phyloP scores from a whole-genome alignment of 1,140 invertebrate genomes.

The Camponotus floridanus region DNA sequence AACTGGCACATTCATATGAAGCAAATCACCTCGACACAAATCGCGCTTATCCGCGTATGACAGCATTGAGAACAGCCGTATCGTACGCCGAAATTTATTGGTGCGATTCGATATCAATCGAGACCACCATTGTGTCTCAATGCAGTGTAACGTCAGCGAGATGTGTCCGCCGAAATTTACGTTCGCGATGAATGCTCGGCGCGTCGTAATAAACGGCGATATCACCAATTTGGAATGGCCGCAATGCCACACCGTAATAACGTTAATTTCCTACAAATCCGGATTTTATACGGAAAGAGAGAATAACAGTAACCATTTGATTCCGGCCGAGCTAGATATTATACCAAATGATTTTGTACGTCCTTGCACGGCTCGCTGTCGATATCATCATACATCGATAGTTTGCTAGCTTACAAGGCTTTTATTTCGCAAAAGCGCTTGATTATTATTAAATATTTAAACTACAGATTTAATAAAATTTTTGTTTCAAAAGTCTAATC shows the following conservation, averaged over 20 bases:
- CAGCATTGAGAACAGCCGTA: slow-evolving; percentile 47
- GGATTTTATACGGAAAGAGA: slow-evolving; percentile 74
- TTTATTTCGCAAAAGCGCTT: slow-evolving; percentile 57
- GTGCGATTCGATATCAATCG: slow-evolving; percentile 56
- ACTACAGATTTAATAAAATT: slow-evolving; percentile 7
- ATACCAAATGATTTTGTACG: slow-evolving; percentile 50
- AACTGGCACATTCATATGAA: background rate
- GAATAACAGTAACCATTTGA: slow-evolving; percentile 81
- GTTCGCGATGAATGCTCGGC: slow-evolving; percentile 34
- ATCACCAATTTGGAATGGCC: slow-evolving; percentile 37
- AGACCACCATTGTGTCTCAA: slow-evolving; percentile 51
- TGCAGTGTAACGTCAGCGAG: slow-evolving; percentile 50
- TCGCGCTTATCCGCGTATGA: slow-evolving; percentile 47
- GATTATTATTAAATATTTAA: background rate
- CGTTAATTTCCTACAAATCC: slow-evolving; percentile 76
- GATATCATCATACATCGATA: slow-evolving; percentile 4
- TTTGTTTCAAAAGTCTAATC: slow-evolving; percentile 1
- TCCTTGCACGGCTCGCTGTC: background rate
- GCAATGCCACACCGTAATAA: slow-evolving; percentile 45
- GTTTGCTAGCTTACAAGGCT: slow-evolving; percentile 14
- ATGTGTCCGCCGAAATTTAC: slow-evolving; percentile 53
- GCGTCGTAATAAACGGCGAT: slow-evolving; percentile 43
- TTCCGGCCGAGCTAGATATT: slow-evolving; percentile 66
- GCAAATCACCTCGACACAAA: slow-evolving; percentile 13
- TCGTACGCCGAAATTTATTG: slow-evolving; percentile 48